A percentile compares a stretch with the other conserved stretches of the same genome.
These are phyloP conservation scores for Silurus asotus DNA, from an alignment of 2,113 vertebrate genomes.

Conservation along the genomic window DNA sequence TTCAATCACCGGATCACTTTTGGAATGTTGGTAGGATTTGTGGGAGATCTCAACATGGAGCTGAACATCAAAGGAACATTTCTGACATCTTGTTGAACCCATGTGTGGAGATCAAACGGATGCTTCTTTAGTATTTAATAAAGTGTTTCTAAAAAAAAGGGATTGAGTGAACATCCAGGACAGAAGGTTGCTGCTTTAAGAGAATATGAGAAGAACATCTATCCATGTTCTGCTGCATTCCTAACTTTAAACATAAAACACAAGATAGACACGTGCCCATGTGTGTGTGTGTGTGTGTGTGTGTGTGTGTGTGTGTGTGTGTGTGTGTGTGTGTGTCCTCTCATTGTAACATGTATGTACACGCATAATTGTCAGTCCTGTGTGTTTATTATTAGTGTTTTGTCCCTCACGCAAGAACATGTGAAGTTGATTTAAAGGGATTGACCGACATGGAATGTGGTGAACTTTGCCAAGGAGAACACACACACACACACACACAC, in stretches of 20 bases:
- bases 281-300: neutral
- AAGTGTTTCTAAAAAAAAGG: no score
- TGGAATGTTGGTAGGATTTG: no score
- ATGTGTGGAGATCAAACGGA: no score
- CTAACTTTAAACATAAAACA: neutral
- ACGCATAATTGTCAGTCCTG: slow-evolving; percentile 4
- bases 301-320: slow-evolving; percentile 10
- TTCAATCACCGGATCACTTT: no score
- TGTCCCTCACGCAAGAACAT: neutral
- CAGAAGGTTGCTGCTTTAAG: neutral
- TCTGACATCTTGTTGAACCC: no score
- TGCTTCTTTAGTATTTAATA: no score
- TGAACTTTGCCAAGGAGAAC: neutral
- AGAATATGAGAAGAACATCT: neutral
- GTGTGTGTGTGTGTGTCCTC: neutral
- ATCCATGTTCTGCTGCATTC: neutral
- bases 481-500: slow-evolving; percentile 4
- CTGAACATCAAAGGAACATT: no score
- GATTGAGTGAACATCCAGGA: no score
- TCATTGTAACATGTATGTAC: neutral
- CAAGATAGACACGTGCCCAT: neutral
- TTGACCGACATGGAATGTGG: neutral
- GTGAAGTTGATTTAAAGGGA: neutral
- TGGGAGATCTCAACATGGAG: no score
- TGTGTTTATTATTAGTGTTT: slow-evolving; percentile 7